A percentile compares a stretch with the other conserved stretches of the same genome.
Conservation (phyloP, 92 coral and sea anemone species). For the Plumapathes pennacea region DNA sequence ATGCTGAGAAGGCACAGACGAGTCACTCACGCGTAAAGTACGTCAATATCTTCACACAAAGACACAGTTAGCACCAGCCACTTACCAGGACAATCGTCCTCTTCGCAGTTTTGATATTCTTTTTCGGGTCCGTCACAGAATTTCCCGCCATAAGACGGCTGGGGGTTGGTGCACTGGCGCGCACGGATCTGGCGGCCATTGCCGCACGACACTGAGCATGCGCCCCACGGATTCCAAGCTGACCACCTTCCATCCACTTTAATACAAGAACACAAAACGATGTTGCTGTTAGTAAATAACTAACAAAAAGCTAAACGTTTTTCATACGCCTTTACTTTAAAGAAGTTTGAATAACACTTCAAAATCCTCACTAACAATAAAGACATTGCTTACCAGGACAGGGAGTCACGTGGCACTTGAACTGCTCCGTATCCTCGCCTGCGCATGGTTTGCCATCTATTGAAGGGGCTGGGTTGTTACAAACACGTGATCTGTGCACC, state of each 20-base stretch:
- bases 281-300: no score
- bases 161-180: conserved; percentile 81
- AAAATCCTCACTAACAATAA: background rate
- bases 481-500: conserved; percentile 74
- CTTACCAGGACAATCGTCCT: conserved; percentile 90
- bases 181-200: conserved; percentile 93
- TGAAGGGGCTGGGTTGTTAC: conserved; percentile 77
- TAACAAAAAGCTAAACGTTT: background rate
- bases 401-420: conserved; percentile 77
- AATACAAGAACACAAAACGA: background rate
- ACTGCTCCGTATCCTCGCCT: conserved; percentile 79
- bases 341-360: background rate
- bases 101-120: conserved; percentile 96
- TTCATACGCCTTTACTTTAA: background rate
- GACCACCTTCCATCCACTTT: conserved; percentile 88
- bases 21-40: no score
- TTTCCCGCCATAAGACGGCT: conserved; percentile 80
- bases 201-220: conserved; percentile 96
- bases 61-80: no score
- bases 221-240: conserved; percentile 92
- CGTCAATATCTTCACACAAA: no score
- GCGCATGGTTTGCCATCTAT: conserved; percentile 89
- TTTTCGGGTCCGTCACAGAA: conserved; percentile 90
- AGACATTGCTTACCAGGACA: conserved; percentile 72
- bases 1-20: no score